These are phyloP conservation scores for Callipepla californica DNA, from an alignment of 2,113 vertebrate species.

Conservation along the genomic window DNA sequence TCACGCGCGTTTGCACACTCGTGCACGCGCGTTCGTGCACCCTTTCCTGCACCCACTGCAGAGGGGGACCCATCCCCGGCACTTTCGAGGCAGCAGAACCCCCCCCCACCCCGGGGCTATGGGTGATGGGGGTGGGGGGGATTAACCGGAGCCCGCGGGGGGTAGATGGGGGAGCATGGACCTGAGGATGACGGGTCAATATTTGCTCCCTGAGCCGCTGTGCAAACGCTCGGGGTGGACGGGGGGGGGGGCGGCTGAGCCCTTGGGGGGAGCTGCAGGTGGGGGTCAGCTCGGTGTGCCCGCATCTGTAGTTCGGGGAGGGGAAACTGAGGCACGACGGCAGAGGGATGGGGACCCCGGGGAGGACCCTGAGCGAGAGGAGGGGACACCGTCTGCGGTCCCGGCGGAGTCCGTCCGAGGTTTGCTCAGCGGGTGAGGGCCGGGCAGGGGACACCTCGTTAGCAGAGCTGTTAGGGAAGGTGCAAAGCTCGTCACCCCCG, in stretches of 20 bases:
- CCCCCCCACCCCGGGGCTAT: not conserved
- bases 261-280: accelerated
- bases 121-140: not conserved
- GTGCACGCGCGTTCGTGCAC: not conserved
- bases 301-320: accelerated
- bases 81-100: not conserved
- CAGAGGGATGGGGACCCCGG: accelerated
- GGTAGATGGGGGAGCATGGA: not conserved
- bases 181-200: not conserved
- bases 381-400: not conserved
- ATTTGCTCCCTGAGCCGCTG: slow-evolving; percentile 40
- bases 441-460: slow-evolving; percentile 16
- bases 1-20: not conserved
- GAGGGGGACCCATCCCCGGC: not conserved
- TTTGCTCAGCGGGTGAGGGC: slow-evolving; percentile 27
- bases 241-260: accelerated
- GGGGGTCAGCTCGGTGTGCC: too few relatives aligned
- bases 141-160: not conserved
- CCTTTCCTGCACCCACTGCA: not conserved
- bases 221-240: not conserved
- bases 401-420: not conserved
- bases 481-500: slow-evolving; percentile 15
- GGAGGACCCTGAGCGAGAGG: accelerated
- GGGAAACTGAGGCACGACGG: not conserved
- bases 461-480: slow-evolving; percentile 19